Base-by-base conservation (phyloP, 1,140 invertebrate species). In the Drosophila teissieri region DNA sequence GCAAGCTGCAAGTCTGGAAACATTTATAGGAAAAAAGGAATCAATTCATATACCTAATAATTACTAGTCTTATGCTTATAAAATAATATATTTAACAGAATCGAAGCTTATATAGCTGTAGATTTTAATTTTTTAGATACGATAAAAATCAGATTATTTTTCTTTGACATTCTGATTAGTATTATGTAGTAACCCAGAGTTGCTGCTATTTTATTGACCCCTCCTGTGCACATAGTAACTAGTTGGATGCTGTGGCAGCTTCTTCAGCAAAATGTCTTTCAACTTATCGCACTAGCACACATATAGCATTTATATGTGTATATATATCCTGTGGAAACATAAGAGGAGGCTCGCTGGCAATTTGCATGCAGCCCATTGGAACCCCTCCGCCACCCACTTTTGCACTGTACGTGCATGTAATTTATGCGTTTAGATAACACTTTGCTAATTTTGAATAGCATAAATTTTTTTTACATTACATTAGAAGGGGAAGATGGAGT, bases 341-440 rank as follows among this genome's bases (percentile, higher is more conserved):
- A 53, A 49, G 61, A 44, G 78, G 56, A 65, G 82, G 45, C 61
- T 64, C 68, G 37, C 64, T 58, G 54, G 74, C 70, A 89, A 89
- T 88, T 89, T 88, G 84, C 84, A 89, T 88, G 80, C 83, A 68
- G 64, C 55, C 73, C 31, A 17, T 10, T 19, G 24, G 48, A 51
- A 51, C 51, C 46, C 57, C 68, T 54, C 55, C 19, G 42, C 46
- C 57, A 53, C 55, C 58, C 75, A 55, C 61, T 60, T 40, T 61
- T 73, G 58, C 77, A 76, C 70, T 84, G 74, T 84, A 89, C 84
- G 84, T 89, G 84, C 84, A 89, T 89, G 84, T 89, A 89, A 89
- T 89, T 89, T 89, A 89, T 89, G 84, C 84, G 84, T 89, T 89
- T 89, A 89, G 84, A 89, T 89, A 89, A 89, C 85, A 89, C 84